These are phyloP conservation scores for Pangasius macronema DNA, from an alignment of 2,797 vertebrate genomes.

Conservation along the genomic window DNA sequence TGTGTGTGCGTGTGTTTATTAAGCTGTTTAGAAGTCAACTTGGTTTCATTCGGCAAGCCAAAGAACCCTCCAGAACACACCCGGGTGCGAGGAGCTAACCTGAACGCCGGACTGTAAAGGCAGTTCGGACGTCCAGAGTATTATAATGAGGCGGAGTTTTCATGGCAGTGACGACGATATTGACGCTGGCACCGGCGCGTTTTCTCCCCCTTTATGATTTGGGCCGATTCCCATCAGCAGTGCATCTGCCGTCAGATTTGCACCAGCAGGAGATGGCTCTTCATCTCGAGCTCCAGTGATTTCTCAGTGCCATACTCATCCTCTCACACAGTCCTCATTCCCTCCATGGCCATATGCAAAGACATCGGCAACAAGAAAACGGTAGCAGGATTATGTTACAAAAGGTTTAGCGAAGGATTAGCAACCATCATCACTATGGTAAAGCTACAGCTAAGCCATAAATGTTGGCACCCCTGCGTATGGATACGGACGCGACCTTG, in stretches of 20 bases:
- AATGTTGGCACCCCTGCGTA: conserved; percentile 42
- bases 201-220: conserved; percentile 60
- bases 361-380: neutral
- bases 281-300: conserved; percentile 56
- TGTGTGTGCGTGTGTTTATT: conserved; percentile 15
- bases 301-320: conserved; percentile 47
- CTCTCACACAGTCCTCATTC: conserved; percentile 30
- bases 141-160: neutral
- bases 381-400: neutral
- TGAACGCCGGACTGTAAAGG: neutral
- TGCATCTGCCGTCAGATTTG: conserved; percentile 61
- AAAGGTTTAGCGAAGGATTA: neutral
- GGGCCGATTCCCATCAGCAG: conserved; percentile 66
- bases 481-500: conserved; percentile 59
- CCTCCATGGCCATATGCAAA: neutral
- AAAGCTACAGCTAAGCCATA: neutral
- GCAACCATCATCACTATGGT: neutral
- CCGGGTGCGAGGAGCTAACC: neutral
- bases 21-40: neutral
- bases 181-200: neutral
- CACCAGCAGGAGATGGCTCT: conserved; percentile 65
- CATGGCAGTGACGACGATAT: conserved; percentile 11
- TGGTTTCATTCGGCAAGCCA: neutral
- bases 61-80: conserved; percentile 28
- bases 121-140: neutral